A percentile compares a stretch with the other conserved stretches of the same genome.
These are phyloP conservation scores for Gephyroberyx darwinii DNA, from an alignment of 2,797 vertebrate species.

Conservation along the genomic window DNA sequence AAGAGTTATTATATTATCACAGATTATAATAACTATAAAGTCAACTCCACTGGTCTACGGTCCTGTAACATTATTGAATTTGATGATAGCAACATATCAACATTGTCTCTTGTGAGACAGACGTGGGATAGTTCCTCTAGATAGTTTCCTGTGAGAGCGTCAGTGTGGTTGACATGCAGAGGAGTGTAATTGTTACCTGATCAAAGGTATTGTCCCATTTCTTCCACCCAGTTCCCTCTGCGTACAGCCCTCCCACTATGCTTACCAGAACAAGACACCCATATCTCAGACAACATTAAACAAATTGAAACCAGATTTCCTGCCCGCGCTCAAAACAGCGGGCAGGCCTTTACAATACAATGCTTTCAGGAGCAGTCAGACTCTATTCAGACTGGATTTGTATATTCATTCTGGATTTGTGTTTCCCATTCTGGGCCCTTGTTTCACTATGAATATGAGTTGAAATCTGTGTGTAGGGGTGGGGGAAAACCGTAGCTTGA, in stretches of 20 bases:
- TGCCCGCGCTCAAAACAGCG: slow-evolving; percentile 51
- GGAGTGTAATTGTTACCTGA: slow-evolving; percentile 54
- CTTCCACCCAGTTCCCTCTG: slow-evolving; percentile 32
- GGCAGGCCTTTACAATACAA: slow-evolving; percentile 48
- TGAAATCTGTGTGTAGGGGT: slow-evolving; percentile 6
- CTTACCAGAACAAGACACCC: slow-evolving; percentile 67
- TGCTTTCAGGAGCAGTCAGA: slow-evolving; percentile 45
- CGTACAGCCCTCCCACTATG: slow-evolving; percentile 58
- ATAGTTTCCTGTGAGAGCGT: slow-evolving; percentile 46
- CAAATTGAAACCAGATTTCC: slow-evolving; percentile 76
- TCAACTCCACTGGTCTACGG: no score
- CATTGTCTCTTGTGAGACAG: background rate
- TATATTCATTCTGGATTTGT: slow-evolving; percentile 21
- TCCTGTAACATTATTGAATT: background rate
- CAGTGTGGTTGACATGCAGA: slow-evolving; percentile 23
- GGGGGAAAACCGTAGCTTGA: slow-evolving; percentile 3
- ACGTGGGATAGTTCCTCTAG: background rate
- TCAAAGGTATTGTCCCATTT: slow-evolving; percentile 57
- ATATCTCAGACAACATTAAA: slow-evolving; percentile 70
- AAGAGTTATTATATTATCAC: no score
- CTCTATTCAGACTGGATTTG: slow-evolving; percentile 33
- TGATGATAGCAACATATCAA: background rate
- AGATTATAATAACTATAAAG: no score
- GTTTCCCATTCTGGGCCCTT: slow-evolving; percentile 18
- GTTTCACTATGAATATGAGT: slow-evolving; percentile 3